These are phyloP conservation scores for Drosophila ananassae DNA, from an alignment of 1,140 invertebrate species.

Conservation along the genomic window DNA sequence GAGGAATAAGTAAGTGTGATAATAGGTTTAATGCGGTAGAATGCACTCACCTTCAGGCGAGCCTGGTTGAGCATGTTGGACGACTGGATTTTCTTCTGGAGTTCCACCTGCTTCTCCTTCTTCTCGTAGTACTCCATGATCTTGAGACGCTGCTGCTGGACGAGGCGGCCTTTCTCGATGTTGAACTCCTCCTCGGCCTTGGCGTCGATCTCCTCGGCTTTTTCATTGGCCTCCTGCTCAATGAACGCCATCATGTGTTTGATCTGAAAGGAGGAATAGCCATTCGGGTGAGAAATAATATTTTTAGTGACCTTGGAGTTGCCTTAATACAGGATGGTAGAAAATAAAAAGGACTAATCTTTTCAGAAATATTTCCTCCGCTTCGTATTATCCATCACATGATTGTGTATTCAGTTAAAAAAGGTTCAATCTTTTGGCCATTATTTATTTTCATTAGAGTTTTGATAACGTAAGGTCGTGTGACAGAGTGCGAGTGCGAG, in stretches of 20 bases:
- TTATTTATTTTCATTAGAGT: constrained; percentile 45
- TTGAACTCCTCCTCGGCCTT: constrained; percentile 99
- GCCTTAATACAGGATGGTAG: no score
- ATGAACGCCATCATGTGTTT: constrained; percentile 99
- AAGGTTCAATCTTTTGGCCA: not conserved
- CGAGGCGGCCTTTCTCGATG: constrained; percentile 99
- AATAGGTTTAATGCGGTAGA: no score
- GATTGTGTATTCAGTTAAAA: constrained; percentile 12
- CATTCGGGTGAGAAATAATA: not conserved
- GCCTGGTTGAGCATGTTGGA: constrained; percentile 99
- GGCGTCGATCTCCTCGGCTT: constrained; percentile 99
- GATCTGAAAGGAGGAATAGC: constrained; percentile 88
- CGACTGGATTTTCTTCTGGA: constrained; percentile 99
- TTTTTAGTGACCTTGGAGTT: not conserved
- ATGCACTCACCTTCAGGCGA: constrained; percentile 89
- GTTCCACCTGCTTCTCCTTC: constrained; percentile 99
- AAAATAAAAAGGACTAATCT: not conserved
- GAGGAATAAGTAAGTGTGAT: not conserved
- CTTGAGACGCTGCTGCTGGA: constrained; percentile 98
- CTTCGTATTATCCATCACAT: constrained; percentile 42
- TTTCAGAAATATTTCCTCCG: no score
- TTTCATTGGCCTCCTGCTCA: constrained; percentile 99
- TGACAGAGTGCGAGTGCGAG: constrained; percentile 61
- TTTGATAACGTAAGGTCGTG: constrained; percentile 63
- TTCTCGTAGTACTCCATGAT: constrained; percentile 99